Conservation (phyloP, 2,888 invertebrate genomes). For the Drosophila meridiana region DNA sequence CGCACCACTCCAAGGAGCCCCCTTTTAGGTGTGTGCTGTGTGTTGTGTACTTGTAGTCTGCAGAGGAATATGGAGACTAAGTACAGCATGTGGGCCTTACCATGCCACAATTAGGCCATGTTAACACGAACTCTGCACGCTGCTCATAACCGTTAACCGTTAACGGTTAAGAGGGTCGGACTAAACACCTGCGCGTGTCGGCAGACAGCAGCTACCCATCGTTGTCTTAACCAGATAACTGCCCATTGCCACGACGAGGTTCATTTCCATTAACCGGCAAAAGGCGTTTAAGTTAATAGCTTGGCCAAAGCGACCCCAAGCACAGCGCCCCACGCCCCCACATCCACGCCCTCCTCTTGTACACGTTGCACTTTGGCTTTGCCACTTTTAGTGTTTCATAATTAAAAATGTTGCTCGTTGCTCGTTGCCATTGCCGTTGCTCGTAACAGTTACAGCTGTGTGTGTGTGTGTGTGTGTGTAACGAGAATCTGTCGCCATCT, state of each 20-base stretch:
- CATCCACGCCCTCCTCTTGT: slow-evolving; percentile 40
- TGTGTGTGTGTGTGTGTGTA: slow-evolving; percentile 25
- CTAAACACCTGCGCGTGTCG: slow-evolving; percentile 64
- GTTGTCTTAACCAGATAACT: slow-evolving; percentile 78
- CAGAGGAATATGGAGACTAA: slow-evolving; percentile 3
- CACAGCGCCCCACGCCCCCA: slow-evolving; percentile 4
- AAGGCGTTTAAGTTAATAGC: slow-evolving; percentile 84
- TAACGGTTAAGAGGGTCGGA: slow-evolving; percentile 51
- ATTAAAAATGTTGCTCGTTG: slow-evolving; percentile 83
- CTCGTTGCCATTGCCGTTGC: slow-evolving; percentile 9
- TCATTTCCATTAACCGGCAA: slow-evolving; percentile 82
- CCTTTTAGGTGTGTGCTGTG: neutral
- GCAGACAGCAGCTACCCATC: slow-evolving; percentile 34
- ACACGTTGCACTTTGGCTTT: slow-evolving; percentile 75
- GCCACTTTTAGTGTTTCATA: slow-evolving; percentile 84
- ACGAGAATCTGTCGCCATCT: slow-evolving; percentile 59
- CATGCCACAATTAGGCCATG: slow-evolving; percentile 66
- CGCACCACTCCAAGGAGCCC: neutral
- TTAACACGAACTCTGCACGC: slow-evolving; percentile 58
- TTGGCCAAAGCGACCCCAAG: slow-evolving; percentile 54
- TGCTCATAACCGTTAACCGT: slow-evolving; percentile 57
- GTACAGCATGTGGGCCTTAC: slow-evolving; percentile 22
- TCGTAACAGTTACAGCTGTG: slow-evolving; percentile 28
- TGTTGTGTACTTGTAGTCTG: slow-evolving; percentile 2
- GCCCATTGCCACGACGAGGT: slow-evolving; percentile 74